Evolutionary conservation across 2,113 vertebrate genomes (phyloP), one percentile per base, ranked within the genome.

Genomic region (Cranoglanis bouderius): DNA sequence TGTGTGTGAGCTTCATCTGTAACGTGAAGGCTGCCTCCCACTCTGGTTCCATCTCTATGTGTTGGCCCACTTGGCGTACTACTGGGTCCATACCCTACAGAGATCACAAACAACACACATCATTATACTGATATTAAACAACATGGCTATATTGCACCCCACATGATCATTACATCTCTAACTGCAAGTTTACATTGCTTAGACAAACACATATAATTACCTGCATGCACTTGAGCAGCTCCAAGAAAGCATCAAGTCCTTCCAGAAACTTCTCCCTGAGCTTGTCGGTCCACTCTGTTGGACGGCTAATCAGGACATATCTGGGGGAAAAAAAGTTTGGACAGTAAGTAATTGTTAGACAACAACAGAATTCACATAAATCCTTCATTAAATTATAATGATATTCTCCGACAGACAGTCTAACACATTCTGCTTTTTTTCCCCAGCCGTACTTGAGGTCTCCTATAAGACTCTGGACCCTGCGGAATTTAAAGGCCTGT

Each of bases 31-130:
- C 98, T 26, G 98, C 98, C 94, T 99, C 98, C 98, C 98, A 99
- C 82, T 99, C 98, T 0, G 98, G 98, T 93, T 99, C 98, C 98
- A 99, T 99, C 95, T 99, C 98, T n/a, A 99, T 99, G 93, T 99
- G 98, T 84, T 99, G 98, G 10, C 98, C 98, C 70, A 99, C 97
- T 95, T 99, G 98, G 57, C 98, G 96, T 57, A 98, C 97, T 92
- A 99, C 97, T 0, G 98, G 98, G 93, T 99, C 98, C 98, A 99
- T 99, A 24, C 98, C 98, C 98, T 99, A 92, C 63, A 88, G 90
- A 89, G n/a, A 88, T 59, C 57, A 49, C 53, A 32, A 61, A 85
- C 1, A 18, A 84, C 38, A 85, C 26, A 87, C 67, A 63, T 43
- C 19, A 32, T 16, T n/a, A 3, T 12, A 59, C n/a, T 24, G 6